These are phyloP conservation scores for Drosophila arawakana DNA, from an alignment of 1,140 invertebrate species.

Conservation along the genomic window DNA sequence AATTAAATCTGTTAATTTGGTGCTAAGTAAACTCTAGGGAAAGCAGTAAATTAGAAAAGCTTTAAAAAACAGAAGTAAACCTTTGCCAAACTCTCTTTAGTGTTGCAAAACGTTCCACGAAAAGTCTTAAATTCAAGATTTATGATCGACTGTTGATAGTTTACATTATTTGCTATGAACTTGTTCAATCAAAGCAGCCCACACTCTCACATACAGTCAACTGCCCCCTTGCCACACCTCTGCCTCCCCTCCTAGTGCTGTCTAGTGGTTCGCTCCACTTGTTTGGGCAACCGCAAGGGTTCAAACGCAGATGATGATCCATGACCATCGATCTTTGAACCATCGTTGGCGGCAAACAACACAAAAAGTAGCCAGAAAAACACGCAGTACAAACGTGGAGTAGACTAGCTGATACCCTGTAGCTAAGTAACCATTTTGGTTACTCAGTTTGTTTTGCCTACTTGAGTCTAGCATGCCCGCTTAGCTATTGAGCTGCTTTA, in stretches of 20 bases:
- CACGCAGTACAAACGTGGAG: background rate
- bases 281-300: conserved; percentile 29
- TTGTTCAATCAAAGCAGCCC: conserved; percentile 14
- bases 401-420: background rate
- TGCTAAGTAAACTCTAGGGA: background rate
- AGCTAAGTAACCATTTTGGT: too few relatives aligned
- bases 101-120: conserved; percentile 5
- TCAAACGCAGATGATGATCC: conserved; percentile 38
- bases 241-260: background rate
- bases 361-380: conserved; percentile 10
- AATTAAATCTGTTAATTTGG: too few relatives aligned
- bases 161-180: background rate
- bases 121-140: conserved; percentile 14
- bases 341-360: conserved; percentile 45
- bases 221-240: too few relatives aligned
- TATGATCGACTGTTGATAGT: conserved; percentile 13
- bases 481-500: background rate
- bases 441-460: too few relatives aligned
- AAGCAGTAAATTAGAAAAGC: background rate
- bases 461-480: background rate
- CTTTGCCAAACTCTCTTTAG: background rate
- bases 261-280: conserved; percentile 6
- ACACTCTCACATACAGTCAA: conserved; percentile 20
- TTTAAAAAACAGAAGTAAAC: background rate
- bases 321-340: conserved; percentile 41